A percentile compares a stretch with the other conserved stretches of the same genome.
Evolutionary conservation across 2,888 invertebrate genomes (phyloP).

Genomic region (Drosophila mercatorum): DNA sequence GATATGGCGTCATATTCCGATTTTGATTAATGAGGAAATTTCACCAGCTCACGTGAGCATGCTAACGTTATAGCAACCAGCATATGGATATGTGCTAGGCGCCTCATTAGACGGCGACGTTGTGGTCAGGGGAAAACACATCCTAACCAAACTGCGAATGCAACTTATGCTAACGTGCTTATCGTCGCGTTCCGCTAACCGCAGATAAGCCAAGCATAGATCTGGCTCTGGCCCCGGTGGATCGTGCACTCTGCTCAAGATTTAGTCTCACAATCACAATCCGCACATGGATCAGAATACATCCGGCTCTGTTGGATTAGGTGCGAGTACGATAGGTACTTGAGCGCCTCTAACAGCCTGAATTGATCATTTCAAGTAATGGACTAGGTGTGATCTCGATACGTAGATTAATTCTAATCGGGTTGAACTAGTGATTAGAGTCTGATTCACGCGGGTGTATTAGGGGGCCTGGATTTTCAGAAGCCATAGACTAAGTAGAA

Average conservation of each 20-base stretch:
- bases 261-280: slow-evolving; percentile 52
- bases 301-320: slow-evolving; percentile 54
- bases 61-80: background rate
- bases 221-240: slow-evolving; percentile 11
- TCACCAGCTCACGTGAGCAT: slow-evolving; percentile 20
- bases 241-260: slow-evolving; percentile 36
- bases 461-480: slow-evolving; percentile 32
- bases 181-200: slow-evolving; percentile 18
- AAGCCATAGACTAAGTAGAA: background rate
- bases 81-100: slow-evolving; percentile 48
- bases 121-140: slow-evolving; percentile 54
- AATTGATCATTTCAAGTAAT: slow-evolving; percentile 46
- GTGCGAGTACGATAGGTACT: slow-evolving; percentile 5
- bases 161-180: slow-evolving; percentile 31
- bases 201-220: slow-evolving; percentile 41
- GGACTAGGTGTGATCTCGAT: slow-evolving; percentile 68
- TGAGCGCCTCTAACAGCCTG: slow-evolving; percentile 18
- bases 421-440: slow-evolving; percentile 22
- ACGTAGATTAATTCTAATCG: slow-evolving; percentile 24
- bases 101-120: slow-evolving; percentile 57
- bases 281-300: slow-evolving; percentile 40
- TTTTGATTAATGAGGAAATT: slow-evolving; percentile 69
- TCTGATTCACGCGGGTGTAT: slow-evolving; percentile 22
- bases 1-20: slow-evolving; percentile 55
- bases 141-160: slow-evolving; percentile 50